Evolutionary conservation across 1,140 invertebrate species (phyloP).

Genomic region (Nasonia giraulti): DNA sequence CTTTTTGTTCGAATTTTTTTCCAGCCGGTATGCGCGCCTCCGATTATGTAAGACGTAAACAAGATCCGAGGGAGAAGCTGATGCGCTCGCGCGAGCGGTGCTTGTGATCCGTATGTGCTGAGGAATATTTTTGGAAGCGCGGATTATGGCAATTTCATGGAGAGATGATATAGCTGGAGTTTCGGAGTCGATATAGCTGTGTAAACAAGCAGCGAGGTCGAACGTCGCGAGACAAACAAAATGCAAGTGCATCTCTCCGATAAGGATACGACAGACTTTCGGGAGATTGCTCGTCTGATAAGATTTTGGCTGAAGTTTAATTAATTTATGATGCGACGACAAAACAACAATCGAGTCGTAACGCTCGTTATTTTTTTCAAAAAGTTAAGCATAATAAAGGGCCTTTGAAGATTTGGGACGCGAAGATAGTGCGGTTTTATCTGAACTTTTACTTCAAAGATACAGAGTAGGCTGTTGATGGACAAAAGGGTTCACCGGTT

Average conservation of each 20-base stretch:
- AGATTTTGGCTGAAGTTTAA: not conserved
- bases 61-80: not conserved
- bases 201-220: too few species aligned
- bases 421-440: too few species aligned
- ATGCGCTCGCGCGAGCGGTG: not conserved
- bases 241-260: not conserved
- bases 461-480: not conserved
- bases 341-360: too few species aligned
- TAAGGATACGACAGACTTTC: not conserved
- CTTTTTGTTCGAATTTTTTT: not conserved
- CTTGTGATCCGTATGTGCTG: not conserved
- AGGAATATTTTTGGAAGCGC: not conserved
- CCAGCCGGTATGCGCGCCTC: not conserved
- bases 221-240: not conserved
- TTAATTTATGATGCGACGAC: not conserved
- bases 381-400: not conserved
- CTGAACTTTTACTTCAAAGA: not conserved
- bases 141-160: not conserved
- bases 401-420: not conserved
- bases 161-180: too few species aligned
- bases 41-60: slow-evolving; percentile 22
- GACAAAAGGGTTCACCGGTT: not conserved
- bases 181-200: too few species aligned
- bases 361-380: too few species aligned
- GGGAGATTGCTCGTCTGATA: not conserved